Conservation (phyloP, 92 coral and sea anemone species). For the Porites lobata region DNA sequence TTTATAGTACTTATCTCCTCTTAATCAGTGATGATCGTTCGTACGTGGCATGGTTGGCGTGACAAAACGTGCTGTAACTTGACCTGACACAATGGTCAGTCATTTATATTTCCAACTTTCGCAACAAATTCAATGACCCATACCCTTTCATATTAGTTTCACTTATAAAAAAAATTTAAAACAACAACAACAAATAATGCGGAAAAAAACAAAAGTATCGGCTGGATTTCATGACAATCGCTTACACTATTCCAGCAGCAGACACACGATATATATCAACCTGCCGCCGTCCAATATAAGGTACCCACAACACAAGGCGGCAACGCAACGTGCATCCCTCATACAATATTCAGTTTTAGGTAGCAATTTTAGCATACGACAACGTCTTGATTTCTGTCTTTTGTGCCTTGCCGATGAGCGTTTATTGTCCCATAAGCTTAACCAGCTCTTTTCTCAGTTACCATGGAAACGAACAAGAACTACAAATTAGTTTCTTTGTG, state of each 20-base stretch:
- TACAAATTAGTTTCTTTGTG: too few relatives aligned
- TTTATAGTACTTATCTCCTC: background rate
- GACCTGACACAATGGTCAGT: background rate
- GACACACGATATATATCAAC: background rate
- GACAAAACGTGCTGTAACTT: conserved; percentile 2
- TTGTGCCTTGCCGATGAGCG: background rate
- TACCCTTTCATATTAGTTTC: background rate
- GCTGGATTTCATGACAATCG: conserved; percentile 30
- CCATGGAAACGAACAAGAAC: too few relatives aligned
- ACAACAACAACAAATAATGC: too few relatives aligned
- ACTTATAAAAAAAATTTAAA: too few relatives aligned
- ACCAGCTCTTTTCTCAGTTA: too few relatives aligned
- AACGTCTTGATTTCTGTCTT: background rate
- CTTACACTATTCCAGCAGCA: conserved; percentile 1
- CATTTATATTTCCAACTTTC: background rate
- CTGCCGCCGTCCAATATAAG: conserved; percentile 19
- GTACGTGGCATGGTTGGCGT: background rate
- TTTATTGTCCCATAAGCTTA: background rate
- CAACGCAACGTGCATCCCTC: background rate
- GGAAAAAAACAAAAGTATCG: too few relatives aligned
- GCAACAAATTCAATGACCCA: background rate
- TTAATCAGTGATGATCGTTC: background rate
- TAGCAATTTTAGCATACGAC: background rate
- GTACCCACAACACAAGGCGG: background rate
- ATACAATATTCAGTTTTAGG: background rate